Base-by-base conservation (phyloP, 2,888 invertebrate genomes). In the Sminthurinus aureus region DNA sequence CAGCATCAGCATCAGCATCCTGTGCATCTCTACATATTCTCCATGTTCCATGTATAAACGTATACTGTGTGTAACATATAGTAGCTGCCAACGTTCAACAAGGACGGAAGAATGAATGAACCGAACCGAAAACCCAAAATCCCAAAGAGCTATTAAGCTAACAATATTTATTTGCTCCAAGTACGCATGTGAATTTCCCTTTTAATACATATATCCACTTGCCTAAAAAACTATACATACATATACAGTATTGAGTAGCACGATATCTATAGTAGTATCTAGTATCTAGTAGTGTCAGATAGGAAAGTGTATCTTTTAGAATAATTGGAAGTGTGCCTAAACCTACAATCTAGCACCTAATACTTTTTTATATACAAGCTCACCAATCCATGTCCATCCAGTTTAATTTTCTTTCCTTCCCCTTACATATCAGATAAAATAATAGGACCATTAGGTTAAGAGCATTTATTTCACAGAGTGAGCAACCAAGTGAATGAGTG, bases 301-400 rank as follows among this genome's bases (percentile, higher is more conserved):
- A 58, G 58, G 11, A 22, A n/a, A 22, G n/a, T 22, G 69, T 69
- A 69, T 69, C 69, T 71, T 24, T 26, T 24, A 22, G 71, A 71
- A 71, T 77, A 77, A 77, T 58, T 77, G 77, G 52, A 77, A 20
- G 77, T 52, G n/a, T 52, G 77, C 58, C 52, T 77, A 20, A 74
- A 74, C 74, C 58, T 58, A 22, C 52, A 52, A 18, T 58, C 24
- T 52, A 58, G 22, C 24, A 52, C 24, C 77, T 58, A 20, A 13
- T 20, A 38, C 75, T 51, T 13, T 51, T 20, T 4, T n/a, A 50
- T 51, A 22, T 15, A 58, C 22, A 52, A 58, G 77, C 77, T 77
- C 77, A 77, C 58, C 77, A 77, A 77, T 77, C 77, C 52, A 52
- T 24, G 77, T 77, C 77, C 24, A 52, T 77, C 77, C n/a, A 58